phyloP scores from a whole-genome alignment of 2,888 invertebrate species.

The Melinaea marsaeus region DNA sequence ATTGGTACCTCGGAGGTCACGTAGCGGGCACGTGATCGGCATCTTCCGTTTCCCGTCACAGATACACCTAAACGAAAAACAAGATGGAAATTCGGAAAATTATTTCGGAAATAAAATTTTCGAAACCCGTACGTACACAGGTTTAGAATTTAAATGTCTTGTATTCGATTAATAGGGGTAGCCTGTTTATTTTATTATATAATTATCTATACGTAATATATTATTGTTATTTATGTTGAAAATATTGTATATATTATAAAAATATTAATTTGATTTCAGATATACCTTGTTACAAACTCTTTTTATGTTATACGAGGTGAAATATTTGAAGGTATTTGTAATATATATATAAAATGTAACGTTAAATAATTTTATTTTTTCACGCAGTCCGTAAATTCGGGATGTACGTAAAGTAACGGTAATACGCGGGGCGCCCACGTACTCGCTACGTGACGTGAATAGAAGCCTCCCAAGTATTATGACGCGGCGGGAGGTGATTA shows the following conservation, averaged over 20 bases:
- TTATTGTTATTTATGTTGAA: too few relatives aligned
- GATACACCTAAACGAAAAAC: conserved; percentile 35
- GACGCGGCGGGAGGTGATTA: conserved; percentile 42
- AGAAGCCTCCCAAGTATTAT: conserved; percentile 29
- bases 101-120: conserved; percentile 37
- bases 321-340: too few relatives aligned
- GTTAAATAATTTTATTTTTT: conserved; percentile 15
- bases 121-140: conserved; percentile 13
- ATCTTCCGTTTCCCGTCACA: conserved; percentile 30
- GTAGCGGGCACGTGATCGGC: conserved; percentile 40
- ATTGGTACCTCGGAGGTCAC: conserved; percentile 35
- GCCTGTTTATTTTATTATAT: background rate
- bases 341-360: background rate
- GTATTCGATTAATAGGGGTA: conserved; percentile 4
- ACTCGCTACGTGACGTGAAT: conserved; percentile 47
- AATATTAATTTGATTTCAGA: background rate
- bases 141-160: conserved; percentile 20
- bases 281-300: background rate
- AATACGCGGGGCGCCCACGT: conserved; percentile 34
- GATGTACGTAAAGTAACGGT: conserved; percentile 29
- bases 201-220: too few relatives aligned
- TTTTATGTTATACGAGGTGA: background rate
- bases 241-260: too few relatives aligned
- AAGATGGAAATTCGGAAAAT: conserved; percentile 40
- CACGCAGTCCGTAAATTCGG: conserved; percentile 20